phyloP scores from a whole-genome alignment of 2,888 invertebrate genomes.

The Microctonus aethiopoides region DNA sequence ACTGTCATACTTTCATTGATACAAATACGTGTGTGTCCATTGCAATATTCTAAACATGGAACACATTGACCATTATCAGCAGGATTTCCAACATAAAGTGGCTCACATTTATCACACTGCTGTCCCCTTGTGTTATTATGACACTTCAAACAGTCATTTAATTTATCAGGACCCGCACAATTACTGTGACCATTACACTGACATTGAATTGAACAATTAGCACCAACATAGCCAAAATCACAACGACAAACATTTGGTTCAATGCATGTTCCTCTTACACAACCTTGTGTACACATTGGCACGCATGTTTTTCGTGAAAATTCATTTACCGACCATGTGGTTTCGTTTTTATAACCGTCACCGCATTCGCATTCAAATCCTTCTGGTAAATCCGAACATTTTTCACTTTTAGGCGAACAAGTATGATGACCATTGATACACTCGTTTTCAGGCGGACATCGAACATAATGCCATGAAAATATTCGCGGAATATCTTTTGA shows the following conservation, averaged over 20 bases:
- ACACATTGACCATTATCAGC: constrained; percentile 84
- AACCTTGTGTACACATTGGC: constrained; percentile 86
- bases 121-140: constrained; percentile 92
- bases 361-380: constrained; percentile 92
- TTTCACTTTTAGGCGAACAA: constrained; percentile 87
- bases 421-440: constrained; percentile 91
- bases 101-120: constrained; percentile 92
- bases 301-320: constrained; percentile 71
- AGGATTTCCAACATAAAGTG: constrained; percentile 92
- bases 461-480: constrained; percentile 88
- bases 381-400: constrained; percentile 83
- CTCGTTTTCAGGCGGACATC: constrained; percentile 93
- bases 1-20: constrained; percentile 71
- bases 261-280: constrained; percentile 86
- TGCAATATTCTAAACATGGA: constrained; percentile 89
- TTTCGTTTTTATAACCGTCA: constrained; percentile 74
- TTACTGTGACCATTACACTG: constrained; percentile 95
- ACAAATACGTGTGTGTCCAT: constrained; percentile 87
- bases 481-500: constrained; percentile 49
- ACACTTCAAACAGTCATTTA: constrained; percentile 85
- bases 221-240: constrained; percentile 94
- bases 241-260: constrained; percentile 88
- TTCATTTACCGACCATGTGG: constrained; percentile 60
- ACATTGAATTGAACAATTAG: constrained; percentile 93
- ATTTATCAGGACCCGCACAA: constrained; percentile 87